Evolutionary conservation across 2,888 invertebrate species (phyloP), one percentile per base, ranked within the genome.

Genomic region (Brachyptera putata): DNA sequence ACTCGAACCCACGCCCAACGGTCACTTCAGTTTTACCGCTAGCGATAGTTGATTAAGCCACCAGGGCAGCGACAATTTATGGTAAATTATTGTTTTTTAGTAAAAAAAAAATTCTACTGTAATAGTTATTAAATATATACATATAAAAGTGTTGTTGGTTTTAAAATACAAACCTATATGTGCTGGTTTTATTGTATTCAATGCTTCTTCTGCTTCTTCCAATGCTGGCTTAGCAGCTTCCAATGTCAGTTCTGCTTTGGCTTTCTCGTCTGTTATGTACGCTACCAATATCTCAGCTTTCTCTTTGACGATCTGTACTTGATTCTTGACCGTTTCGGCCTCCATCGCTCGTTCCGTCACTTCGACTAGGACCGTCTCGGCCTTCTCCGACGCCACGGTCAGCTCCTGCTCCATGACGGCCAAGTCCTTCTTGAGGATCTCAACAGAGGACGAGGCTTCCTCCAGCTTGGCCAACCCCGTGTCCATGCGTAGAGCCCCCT

Each of bases 191-290:
- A 97, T 97, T 0, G 97, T 97, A 70, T 95, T 95, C 18, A 97
- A 77, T 0, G 97, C 96, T 36, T 89, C 84, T 75, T 96, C 96
- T 0, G 97, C 97, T 76, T 95, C 95, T 74, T 95, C 94, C 26
- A 97, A 75, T 0, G 96, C 96, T 0, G 97, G 97, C 70, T 94
- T 91, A 1, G 97, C 97, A 1, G 93, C 95, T 77, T 96, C 95
- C 36, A 97, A 73, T 72, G 97, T 97, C 68, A 87, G 85, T 75
- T 95, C 95, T 0, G 97, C 97, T 56, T 88, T 77, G 1, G 87
- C 90, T 72, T 96, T 96, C 73, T 97, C 97, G 68, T 85, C 84
- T 0, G 91, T 92, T 67, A 95, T 94, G 60, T 85, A 89, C 2
- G 85, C 85, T 0, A 95, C 94, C 57, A 95, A 76, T 3, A 83